Conservation (phyloP, 2,888 invertebrate species). For the Tenthredo scrophulariae region DNA sequence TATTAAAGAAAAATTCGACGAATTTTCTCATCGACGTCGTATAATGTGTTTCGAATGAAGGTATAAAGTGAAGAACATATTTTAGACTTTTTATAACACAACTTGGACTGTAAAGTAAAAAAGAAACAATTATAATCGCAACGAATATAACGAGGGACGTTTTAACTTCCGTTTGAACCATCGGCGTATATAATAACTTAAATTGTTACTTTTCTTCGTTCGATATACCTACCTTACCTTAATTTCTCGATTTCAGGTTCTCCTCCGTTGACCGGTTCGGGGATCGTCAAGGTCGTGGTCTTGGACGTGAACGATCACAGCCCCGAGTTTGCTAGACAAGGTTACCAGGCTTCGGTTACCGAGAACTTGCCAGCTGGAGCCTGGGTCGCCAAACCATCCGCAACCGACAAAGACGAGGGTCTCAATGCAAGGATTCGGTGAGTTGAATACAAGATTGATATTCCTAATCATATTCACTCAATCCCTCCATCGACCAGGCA, state of each 20-base stretch:
- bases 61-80: conserved; percentile 24
- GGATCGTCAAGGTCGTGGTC: conserved; percentile 92
- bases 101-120: conserved; percentile 11
- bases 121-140: conserved; percentile 33
- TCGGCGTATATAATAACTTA: conserved; percentile 28
- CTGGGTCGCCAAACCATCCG: conserved; percentile 87
- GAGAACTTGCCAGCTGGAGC: conserved; percentile 92
- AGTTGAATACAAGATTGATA: conserved; percentile 57
- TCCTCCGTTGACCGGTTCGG: conserved; percentile 95
- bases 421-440: conserved; percentile 91
- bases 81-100: conserved; percentile 18
- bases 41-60: conserved; percentile 40
- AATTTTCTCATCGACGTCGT: conserved; percentile 33
- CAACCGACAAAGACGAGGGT: conserved; percentile 91
- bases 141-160: conserved; percentile 2
- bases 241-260: conserved; percentile 84
- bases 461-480: background rate
- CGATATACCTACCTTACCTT: conserved; percentile 34
- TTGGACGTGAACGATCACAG: conserved; percentile 97
- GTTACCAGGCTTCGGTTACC: conserved; percentile 87
- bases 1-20: conserved; percentile 23
- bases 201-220: conserved; percentile 29
- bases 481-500: background rate
- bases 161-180: conserved; percentile 35
- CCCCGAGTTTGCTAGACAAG: conserved; percentile 91